These are phyloP conservation scores for Agonopterix arenella DNA, from an alignment of 2,888 invertebrate species.

Conservation along the genomic window DNA sequence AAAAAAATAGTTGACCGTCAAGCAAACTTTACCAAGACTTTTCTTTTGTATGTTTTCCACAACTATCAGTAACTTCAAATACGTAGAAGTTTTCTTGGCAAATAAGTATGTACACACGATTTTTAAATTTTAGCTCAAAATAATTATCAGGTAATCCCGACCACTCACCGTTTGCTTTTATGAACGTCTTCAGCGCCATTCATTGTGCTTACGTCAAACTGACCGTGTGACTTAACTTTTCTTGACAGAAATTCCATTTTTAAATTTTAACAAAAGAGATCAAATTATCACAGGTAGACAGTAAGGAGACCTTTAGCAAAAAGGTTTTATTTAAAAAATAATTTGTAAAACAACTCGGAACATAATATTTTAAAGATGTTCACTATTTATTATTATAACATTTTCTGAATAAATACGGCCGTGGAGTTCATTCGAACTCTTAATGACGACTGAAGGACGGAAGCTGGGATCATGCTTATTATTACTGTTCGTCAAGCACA, in stretches of 20 bases:
- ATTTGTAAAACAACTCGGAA: background rate
- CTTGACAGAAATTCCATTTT: constrained; percentile 63
- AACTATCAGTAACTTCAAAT: no score
- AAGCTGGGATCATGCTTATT: constrained; percentile 29
- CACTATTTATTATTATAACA: background rate
- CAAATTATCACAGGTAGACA: constrained; percentile 35
- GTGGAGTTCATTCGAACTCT: constrained; percentile 42
- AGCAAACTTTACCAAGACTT: no score
- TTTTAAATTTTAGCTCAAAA: no score
- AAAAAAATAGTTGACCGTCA: no score
- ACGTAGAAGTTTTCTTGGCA: no score
- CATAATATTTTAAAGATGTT: background rate
- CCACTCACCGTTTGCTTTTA: constrained; percentile 44
- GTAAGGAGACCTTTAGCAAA: constrained; percentile 13
- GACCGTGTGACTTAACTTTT: constrained; percentile 50
- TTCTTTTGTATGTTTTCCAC: no score
- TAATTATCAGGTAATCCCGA: no score
- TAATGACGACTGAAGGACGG: constrained; percentile 58
- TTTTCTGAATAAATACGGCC: constrained; percentile 10
- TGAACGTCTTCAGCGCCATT: constrained; percentile 41
- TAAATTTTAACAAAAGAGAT: constrained; percentile 28
- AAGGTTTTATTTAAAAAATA: constrained; percentile 9
- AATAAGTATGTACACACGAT: no score
- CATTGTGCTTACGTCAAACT: constrained; percentile 51
- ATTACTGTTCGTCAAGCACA: background rate